Evolutionary conservation across 2,113 vertebrate species (phyloP), one percentile per base, ranked within the genome.

Genomic region (Chloebia gouldiae): DNA sequence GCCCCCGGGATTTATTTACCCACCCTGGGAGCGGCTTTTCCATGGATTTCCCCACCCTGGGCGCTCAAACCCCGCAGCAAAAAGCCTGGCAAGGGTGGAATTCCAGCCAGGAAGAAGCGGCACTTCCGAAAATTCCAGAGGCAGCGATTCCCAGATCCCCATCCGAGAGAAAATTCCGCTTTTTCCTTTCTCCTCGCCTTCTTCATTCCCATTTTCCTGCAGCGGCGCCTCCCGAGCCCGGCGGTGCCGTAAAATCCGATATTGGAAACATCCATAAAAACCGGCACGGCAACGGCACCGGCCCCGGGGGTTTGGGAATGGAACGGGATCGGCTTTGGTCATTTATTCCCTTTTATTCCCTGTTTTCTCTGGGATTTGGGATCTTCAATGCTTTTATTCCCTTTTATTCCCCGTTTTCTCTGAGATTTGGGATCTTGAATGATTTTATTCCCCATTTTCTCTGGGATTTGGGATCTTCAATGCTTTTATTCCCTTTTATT

Each of bases 191-290:
- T 17, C 82, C n/a, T n/a, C n/a, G n/a, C n/a, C n/a, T n/a, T n/a
- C n/a, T 79, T 10, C 8, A 37, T 37, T 75, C 27, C 45, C 44
- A 2, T 0, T 42, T 23, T 35, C 27, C 37, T 24, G 16, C 60
- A 8, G 35, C 2, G 30, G 11, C 7, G 16, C 56, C 11, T 15
- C 51, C 91, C 10, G 50, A 50, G 7, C 69, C 14, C 17, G 1
- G 47, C 56, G 0, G 5, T 0, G 56, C 88, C 77, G 24, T 95
- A 80, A 84, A 88, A 4, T 75, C 82, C 82, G 64, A 90, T 92
- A 95, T 96, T 95, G 95, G 63, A 92, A 6, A 9, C 95, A 97
- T 96, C 89, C 51, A 12, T 96, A 93, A 95, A 60, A 80, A 11
- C 39, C 11, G 39, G 39, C 39, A 39, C 39, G 39, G 10, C 39